A percentile compares a stretch with the other conserved stretches of the same genome.
These are phyloP conservation scores for Limnothrissa miodon DNA, from an alignment of 2,113 vertebrate species.

Conservation along the genomic window DNA sequence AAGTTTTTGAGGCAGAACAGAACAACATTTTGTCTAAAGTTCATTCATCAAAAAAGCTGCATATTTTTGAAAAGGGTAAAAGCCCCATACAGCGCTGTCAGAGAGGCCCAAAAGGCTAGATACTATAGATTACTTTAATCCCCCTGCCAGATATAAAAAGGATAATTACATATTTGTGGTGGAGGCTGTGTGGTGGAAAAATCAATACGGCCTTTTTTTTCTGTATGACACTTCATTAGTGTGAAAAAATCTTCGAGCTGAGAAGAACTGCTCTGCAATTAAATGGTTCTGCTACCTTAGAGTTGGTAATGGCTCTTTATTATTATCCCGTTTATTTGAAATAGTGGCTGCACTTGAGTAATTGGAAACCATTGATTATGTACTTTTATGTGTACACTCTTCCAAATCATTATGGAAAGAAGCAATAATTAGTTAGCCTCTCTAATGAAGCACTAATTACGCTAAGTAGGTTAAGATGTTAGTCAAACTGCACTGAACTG, in stretches of 20 bases:
- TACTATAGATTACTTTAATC: constrained; percentile 99
- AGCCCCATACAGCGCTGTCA: constrained; percentile 95
- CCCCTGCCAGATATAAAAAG: constrained; percentile 99
- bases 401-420: constrained; percentile 99
- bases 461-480: constrained; percentile 99
- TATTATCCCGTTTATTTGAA: constrained; percentile 99
- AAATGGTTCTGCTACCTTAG: constrained; percentile 97
- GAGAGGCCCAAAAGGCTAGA: constrained; percentile 98
- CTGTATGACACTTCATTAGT: constrained; percentile 99
- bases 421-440: constrained; percentile 99
- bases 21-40: constrained; percentile 97
- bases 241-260: constrained; percentile 99
- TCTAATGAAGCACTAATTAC: constrained; percentile 99
- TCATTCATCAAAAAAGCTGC: constrained; percentile 98
- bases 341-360: constrained; percentile 99
- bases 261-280: constrained; percentile 98
- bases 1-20: constrained; percentile 83
- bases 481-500: constrained; percentile 93
- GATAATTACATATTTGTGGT: constrained; percentile 99
- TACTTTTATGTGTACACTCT: constrained; percentile 99
- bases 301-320: constrained; percentile 98
- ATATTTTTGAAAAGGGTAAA: constrained; percentile 99
- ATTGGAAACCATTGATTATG: constrained; percentile 99
- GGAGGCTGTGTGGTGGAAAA: constrained; percentile 99
- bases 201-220: constrained; percentile 95